phyloP scores from a whole-genome alignment of 2,113 vertebrate genomes.

The Zapornia atra region DNA sequence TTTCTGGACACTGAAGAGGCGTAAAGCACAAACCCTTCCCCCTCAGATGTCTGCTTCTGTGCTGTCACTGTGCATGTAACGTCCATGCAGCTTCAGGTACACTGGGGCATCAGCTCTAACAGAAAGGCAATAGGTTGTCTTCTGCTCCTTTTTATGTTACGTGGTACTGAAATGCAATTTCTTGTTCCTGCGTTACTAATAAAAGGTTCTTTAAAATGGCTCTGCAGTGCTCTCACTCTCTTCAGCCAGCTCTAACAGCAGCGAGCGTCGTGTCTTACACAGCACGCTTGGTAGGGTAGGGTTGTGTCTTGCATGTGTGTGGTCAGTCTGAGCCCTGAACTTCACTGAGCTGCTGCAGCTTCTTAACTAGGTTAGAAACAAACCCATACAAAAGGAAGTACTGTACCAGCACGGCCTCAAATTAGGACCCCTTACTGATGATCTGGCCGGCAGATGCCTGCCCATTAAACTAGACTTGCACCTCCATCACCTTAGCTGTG shows the following conservation, averaged over 20 bases:
- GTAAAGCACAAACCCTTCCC: background rate
- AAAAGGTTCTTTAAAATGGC: conserved; percentile 1
- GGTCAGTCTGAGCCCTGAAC: background rate
- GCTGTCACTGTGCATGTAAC: background rate
- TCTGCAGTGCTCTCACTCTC: rapidly evolving
- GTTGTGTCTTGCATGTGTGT: background rate
- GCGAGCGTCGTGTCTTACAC: rapidly evolving
- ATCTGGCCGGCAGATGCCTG: background rate
- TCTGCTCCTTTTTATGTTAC: background rate
- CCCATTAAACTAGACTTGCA: background rate
- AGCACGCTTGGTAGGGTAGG: background rate
- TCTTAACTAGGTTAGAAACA: background rate
- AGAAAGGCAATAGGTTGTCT: background rate
- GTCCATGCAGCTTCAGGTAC: background rate
- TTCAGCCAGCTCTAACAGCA: background rate
- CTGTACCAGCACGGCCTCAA: background rate
- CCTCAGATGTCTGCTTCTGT: background rate
- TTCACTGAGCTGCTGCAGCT: background rate
- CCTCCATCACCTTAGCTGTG: background rate
- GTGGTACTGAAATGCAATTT: conserved; percentile 3
- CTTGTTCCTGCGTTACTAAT: conserved; percentile 41
- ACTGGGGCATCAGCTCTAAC: background rate
- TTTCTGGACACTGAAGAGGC: background rate
- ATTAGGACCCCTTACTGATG: background rate
- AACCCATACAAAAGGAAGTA: background rate